Evolutionary conservation across 2,888 invertebrate genomes (phyloP), one percentile per base, ranked within the genome.

Genomic region (Tuberolachnus salignus): DNA sequence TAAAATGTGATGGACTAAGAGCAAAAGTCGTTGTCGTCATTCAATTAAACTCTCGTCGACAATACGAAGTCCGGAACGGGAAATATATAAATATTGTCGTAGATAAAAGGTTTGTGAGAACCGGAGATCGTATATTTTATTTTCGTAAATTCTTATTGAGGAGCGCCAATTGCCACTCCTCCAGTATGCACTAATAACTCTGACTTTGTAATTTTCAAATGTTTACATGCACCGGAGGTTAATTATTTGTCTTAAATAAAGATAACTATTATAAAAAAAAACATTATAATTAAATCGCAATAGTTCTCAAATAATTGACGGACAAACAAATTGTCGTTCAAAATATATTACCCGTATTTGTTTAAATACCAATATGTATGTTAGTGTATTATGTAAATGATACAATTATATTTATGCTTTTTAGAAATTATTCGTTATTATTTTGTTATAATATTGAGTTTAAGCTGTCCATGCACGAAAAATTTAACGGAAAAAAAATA

Each of bases 81-180:
- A 59, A 59, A 34, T 26, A 26, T n/a, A 72, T 49, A 49, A 59
- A 72, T 72, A 72, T 49, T 59, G 49, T 72, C 59, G 19, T 59
- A 21, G 26, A 61, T 34, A 71, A 59, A 26, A 71, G 9, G 46
- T 26, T 19, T 49, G 71, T 72, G 71, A 49, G 59, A 72, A 72
- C 49, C 61, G 14, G 26, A n/a, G 49, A 61, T 34, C 10, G 61
- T 34, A 51, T 51, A 72, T n/a, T n/a, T n/a, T n/a, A n/a, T 51
- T 61, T 72, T 72, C 49, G 34, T 51, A 61, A 61, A 13, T 49
- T 59, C 26, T 61, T 49, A 57, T 10, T 16, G 6, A 59, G 71
- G 72, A 61, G 61, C 61, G 72, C 46, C 49, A 49, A 72, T 61
- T 34, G 72, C 61, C 72, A 72, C 72, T 72, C 72, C 72, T 72